phyloP scores from a whole-genome alignment of 2,797 vertebrate species.

The Poeciliopsis infans region DNA sequence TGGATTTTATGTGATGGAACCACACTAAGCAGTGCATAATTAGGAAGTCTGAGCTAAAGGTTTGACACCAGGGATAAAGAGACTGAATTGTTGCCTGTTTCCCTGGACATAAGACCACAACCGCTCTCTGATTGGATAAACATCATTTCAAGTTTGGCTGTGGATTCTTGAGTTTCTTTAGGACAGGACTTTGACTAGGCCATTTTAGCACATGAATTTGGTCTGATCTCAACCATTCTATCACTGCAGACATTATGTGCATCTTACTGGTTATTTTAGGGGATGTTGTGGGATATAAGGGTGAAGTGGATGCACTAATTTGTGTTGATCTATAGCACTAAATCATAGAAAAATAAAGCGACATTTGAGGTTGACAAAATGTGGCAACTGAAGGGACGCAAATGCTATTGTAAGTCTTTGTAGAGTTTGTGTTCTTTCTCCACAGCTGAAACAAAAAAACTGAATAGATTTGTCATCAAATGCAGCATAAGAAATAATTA shows the following conservation, averaged over 20 bases:
- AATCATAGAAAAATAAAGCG: background rate
- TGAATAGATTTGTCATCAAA: background rate
- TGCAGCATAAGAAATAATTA: background rate
- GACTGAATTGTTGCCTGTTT: background rate
- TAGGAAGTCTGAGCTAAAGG: background rate
- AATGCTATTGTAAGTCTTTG: background rate
- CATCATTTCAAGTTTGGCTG: background rate
- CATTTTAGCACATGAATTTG: background rate
- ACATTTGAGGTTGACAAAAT: background rate
- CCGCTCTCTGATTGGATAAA: background rate
- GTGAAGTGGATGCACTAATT: background rate
- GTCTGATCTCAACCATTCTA: background rate
- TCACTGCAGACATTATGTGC: background rate
- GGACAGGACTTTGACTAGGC: background rate
- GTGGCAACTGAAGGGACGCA: background rate
- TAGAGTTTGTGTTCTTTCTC: background rate
- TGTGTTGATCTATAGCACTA: background rate
- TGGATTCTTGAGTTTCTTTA: background rate
- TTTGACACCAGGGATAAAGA: background rate
- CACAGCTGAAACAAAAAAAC: background rate
- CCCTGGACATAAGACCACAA: background rate
- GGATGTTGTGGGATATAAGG: background rate
- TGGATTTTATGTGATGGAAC: background rate
- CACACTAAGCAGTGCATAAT: background rate
- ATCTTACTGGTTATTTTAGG: background rate